Evolutionary conservation across 2,113 vertebrate species (phyloP).

Genomic region (Cettia cetti): DNA sequence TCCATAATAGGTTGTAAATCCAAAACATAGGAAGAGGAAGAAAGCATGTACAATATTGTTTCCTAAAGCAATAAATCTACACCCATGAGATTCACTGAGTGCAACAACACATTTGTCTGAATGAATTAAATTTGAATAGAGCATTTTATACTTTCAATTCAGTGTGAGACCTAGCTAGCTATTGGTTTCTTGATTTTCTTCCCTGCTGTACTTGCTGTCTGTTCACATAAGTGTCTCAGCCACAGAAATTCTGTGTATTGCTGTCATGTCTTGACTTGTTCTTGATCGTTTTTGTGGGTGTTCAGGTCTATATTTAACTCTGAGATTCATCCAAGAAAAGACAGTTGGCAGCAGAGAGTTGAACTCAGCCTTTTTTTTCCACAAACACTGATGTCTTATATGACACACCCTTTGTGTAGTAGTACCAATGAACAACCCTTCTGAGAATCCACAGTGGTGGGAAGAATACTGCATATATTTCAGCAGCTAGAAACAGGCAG

Average conservation of each 20-base stretch:
- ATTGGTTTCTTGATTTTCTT: neutral
- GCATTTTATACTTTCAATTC: neutral
- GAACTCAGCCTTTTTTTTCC: neutral
- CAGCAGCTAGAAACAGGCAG: neutral
- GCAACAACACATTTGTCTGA: neutral
- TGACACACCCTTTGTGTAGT: neutral
- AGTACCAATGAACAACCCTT: neutral
- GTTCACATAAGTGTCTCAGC: neutral
- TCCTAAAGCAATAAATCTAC: slow-evolving; percentile 43
- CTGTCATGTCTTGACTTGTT: neutral
- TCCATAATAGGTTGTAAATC: slow-evolving; percentile 29
- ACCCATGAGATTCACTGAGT: neutral
- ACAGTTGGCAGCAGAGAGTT: neutral
- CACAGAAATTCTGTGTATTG: neutral
- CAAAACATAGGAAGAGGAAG: slow-evolving; percentile 24
- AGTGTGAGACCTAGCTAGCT: neutral
- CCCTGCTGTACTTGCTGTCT: neutral
- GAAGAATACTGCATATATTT: neutral
- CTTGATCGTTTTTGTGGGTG: neutral
- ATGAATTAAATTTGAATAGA: neutral
- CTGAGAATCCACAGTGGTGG: neutral
- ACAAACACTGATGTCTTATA: neutral
- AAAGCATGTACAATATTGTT: slow-evolving; percentile 31
- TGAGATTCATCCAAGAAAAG: neutral
- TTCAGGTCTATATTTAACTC: neutral